Evolutionary conservation across 2,888 invertebrate genomes (phyloP).

Genomic region (Polymixis lichenea): DNA sequence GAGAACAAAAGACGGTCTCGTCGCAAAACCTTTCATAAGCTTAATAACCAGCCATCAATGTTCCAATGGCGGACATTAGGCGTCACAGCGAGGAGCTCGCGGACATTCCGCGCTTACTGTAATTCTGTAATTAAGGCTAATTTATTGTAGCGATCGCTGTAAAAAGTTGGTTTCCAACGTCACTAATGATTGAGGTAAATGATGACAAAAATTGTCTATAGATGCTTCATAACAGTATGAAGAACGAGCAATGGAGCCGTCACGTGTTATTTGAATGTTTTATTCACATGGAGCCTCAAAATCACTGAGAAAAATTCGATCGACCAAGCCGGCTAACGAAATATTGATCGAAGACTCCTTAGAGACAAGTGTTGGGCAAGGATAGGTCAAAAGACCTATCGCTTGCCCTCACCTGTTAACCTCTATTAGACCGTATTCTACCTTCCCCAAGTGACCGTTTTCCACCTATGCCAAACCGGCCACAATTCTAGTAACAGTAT

Average conservation of each 20-base stretch:
- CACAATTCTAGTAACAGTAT: conserved; percentile 12
- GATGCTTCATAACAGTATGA: conserved; percentile 7
- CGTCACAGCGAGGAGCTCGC: conserved; percentile 71
- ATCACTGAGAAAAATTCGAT: conserved; percentile 31
- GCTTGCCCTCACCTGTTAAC: conserved; percentile 53
- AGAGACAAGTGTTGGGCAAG: conserved; percentile 7
- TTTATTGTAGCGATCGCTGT: conserved; percentile 71
- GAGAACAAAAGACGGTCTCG: conserved; percentile 74
- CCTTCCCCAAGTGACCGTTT: conserved; percentile 30
- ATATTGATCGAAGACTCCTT: conserved; percentile 25
- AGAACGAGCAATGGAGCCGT: neutral
- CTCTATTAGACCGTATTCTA: conserved; percentile 44
- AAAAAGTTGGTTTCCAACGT: conserved; percentile 47
- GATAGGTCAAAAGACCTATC: conserved; percentile 48
- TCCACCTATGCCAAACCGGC: conserved; percentile 16
- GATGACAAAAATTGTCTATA: conserved; percentile 18
- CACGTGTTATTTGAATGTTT: conserved; percentile 17
- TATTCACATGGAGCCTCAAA: conserved; percentile 33
- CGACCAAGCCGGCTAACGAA: conserved; percentile 20
- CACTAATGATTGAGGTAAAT: conserved; percentile 31
- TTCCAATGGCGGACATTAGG: conserved; percentile 68
- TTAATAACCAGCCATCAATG: conserved; percentile 74
- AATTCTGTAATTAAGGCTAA: conserved; percentile 80
- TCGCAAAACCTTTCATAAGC: conserved; percentile 69
- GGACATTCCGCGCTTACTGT: conserved; percentile 70